Evolutionary conservation across 2,888 invertebrate genomes (phyloP).

Genomic region (Melangyna quadrimaculata): DNA sequence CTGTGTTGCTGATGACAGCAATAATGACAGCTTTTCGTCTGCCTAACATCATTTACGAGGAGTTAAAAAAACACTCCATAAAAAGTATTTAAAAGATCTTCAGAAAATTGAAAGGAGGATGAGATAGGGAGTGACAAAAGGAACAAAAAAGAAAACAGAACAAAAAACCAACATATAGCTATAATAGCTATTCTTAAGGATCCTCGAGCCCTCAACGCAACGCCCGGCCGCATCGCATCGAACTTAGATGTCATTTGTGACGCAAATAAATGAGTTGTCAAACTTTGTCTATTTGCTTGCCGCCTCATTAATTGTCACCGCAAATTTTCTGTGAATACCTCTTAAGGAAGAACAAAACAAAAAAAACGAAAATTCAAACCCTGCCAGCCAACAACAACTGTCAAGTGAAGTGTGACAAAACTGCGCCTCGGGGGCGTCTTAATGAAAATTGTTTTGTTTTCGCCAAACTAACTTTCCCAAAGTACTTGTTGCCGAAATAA

Average conservation of each 20-base stretch:
- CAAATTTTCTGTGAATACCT: constrained; percentile 28
- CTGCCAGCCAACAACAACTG: constrained; percentile 26
- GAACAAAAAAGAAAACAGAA: not conserved
- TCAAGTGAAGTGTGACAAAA: constrained; percentile 58
- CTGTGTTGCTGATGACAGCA: constrained; percentile 16
- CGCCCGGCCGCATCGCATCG: too few relatives aligned
- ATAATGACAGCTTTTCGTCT: constrained; percentile 41
- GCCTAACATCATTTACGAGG: constrained; percentile 30
- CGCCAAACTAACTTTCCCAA: constrained; percentile 51
- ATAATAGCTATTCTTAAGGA: not conserved
- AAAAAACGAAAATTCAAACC: not conserved
- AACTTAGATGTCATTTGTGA: constrained; percentile 48
- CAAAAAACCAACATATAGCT: too few relatives aligned
- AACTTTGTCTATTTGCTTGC: constrained; percentile 62
- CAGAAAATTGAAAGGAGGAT: not conserved
- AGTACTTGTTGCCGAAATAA: constrained; percentile 70
- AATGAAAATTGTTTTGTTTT: constrained; percentile 71
- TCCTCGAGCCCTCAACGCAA: not conserved
- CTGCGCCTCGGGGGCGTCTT: constrained; percentile 63
- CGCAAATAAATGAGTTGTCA: constrained; percentile 65
- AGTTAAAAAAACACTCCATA: constrained; percentile 27
- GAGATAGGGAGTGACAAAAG: not conserved
- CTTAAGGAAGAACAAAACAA: not conserved
- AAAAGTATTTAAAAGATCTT: constrained; percentile 7
- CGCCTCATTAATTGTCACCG: constrained; percentile 68